Conservation (phyloP, 2,113 vertebrate species). For the Sylvicapra grimmia region DNA sequence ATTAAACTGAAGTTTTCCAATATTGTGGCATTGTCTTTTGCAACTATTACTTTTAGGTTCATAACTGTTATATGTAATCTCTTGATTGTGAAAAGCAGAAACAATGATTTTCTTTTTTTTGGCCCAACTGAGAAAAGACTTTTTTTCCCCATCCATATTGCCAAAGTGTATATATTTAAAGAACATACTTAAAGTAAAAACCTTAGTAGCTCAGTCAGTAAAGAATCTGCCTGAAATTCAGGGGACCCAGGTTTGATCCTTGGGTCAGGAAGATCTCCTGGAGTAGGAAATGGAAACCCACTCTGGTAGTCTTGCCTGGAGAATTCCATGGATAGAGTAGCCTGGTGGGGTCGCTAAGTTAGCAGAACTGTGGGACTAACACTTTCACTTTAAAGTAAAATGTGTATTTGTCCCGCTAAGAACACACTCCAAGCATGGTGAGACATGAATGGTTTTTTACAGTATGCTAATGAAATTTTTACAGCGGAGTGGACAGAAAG, state of each 20-base stretch:
- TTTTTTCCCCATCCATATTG: not conserved
- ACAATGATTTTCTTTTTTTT: slow-evolving; percentile 6
- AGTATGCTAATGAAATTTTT: slow-evolving; percentile 40
- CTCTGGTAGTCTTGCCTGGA: not conserved
- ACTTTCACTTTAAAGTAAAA: slow-evolving; percentile 30
- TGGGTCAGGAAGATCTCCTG: not conserved
- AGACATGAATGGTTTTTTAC: slow-evolving; percentile 49
- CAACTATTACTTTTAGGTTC: not conserved
- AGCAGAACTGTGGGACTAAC: not conserved
- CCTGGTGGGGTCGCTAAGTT: accelerated
- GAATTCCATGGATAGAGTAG: not conserved
- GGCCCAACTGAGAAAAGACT: not conserved
- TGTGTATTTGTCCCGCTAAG: slow-evolving; percentile 21
- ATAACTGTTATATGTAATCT: not conserved
- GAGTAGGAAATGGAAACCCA: not conserved
- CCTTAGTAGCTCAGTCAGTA: accelerated
- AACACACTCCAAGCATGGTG: not conserved
- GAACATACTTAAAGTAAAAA: slow-evolving; percentile 36
- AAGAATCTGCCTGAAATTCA: not conserved
- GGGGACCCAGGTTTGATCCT: not conserved
- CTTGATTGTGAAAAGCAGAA: slow-evolving; percentile 17
- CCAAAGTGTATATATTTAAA: slow-evolving; percentile 30
- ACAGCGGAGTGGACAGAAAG: slow-evolving; percentile 49
- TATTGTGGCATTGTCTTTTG: not conserved
- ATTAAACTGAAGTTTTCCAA: slow-evolving; percentile 26